Evolutionary conservation across 1,140 invertebrate genomes (phyloP), one percentile per base, ranked within the genome.

Genomic region (Bombus affinis): DNA sequence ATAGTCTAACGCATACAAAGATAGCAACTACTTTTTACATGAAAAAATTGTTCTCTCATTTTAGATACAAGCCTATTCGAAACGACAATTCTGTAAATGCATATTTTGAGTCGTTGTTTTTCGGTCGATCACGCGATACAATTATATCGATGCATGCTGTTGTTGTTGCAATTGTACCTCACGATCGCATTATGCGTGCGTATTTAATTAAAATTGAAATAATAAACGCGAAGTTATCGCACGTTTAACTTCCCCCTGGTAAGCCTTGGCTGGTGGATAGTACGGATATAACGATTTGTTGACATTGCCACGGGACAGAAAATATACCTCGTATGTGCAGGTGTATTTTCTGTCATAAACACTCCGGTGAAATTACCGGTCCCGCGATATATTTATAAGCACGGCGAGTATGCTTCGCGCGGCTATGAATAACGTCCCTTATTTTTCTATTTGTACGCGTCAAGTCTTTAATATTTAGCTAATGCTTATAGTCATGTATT

Each of bases 361-460:
- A 89, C 71, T 62, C 65, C 15, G 82, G 53, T 70, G 86, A 74
- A 88, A 88, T 81, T 53, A 22, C 44, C 28, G 53, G 79, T 68
- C 79, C 75, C 39, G 35, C 35, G 44, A 83, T 86, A 82, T 89
- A 89, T 89, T 89, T 89, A 89, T 86, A 89, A 89, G 65, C 47
- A 15, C 18, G 47, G 18, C 47, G 47, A 53, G 47, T 53, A 53
- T 22, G 35, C 57, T 42, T 81, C 53, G 65, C 35, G 47, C 28
- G 39, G 32, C 57, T 86, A 89, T 89, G 78, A 89, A 89, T 89
- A 89, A 86, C 42, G 44, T 71, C 85, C 77, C 87, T 57, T 57
- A 71, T 85, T 71, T 80, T 73, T 72, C 68, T 65, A 42, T 65
- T 28, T 78, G 32, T 35, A 28, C 18, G 4, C 18, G 9, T 25